These are phyloP conservation scores for Drosophila saltans DNA, from an alignment of 1,140 invertebrate genomes.

Conservation along the genomic window DNA sequence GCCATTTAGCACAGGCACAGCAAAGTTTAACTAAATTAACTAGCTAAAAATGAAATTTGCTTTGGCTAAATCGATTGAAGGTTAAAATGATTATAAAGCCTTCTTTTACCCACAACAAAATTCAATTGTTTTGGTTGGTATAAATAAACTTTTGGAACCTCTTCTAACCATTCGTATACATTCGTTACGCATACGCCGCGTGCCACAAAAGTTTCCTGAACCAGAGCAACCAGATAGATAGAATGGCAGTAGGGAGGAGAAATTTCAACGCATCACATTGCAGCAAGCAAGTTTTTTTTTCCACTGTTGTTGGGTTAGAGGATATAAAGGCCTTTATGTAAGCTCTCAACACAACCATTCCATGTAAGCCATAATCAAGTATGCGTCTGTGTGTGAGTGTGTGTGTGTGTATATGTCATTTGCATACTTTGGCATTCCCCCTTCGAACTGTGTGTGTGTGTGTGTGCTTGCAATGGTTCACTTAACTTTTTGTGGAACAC, in stretches of 20 bases:
- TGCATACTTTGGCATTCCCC: background rate
- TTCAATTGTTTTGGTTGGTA: conserved; percentile 4
- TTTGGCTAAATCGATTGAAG: conserved; percentile 18
- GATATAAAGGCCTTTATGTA: conserved; percentile 27
- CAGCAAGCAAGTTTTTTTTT: background rate
- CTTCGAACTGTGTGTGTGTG: background rate
- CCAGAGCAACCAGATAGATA: too few relatives aligned
- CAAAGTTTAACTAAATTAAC: conserved; percentile 34
- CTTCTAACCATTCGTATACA: background rate
- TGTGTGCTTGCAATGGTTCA: conserved; percentile 41
- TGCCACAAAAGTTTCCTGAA: background rate
- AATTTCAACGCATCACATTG: background rate
- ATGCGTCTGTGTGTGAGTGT: conserved; percentile 8
- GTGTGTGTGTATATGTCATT: conserved; percentile 10
- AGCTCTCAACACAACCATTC: conserved; percentile 3
- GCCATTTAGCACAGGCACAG: too few relatives aligned
- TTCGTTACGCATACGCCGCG: conserved; percentile 5
- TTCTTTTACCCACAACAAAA: background rate
- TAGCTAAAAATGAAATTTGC: conserved; percentile 38
- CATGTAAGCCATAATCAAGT: conserved; percentile 40
- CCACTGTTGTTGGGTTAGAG: background rate
- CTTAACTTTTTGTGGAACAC: conserved; percentile 62
- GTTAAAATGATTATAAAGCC: conserved; percentile 2
- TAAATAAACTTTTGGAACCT: background rate
- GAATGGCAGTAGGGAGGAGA: background rate